Evolutionary conservation across 2,888 invertebrate genomes (phyloP).

Genomic region (Drosophila mettleri): DNA sequence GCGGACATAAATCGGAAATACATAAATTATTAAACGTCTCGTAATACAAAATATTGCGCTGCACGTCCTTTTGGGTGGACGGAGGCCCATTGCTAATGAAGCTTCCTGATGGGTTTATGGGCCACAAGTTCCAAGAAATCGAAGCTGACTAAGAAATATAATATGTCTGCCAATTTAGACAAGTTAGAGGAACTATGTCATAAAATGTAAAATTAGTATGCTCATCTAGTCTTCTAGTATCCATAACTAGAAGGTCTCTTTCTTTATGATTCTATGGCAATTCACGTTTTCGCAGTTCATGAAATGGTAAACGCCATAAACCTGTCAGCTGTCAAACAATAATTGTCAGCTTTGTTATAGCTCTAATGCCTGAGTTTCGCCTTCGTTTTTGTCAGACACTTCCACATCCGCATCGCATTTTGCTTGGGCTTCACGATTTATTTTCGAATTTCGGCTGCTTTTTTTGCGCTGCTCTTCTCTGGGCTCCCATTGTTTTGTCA

Average conservation of each 20-base stretch:
- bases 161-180: neutral
- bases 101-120: conserved; percentile 31
- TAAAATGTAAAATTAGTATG: neutral
- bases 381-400: conserved; percentile 36
- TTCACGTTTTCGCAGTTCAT: conserved; percentile 37
- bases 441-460: conserved; percentile 19
- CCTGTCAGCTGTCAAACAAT: conserved; percentile 70
- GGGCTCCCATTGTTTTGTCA: neutral
- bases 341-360: conserved; percentile 71
- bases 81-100: conserved; percentile 42
- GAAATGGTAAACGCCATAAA: conserved; percentile 46
- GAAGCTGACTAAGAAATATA: neutral
- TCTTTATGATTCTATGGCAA: neutral
- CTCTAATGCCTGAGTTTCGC: conserved; percentile 59
- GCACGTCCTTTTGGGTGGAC: conserved; percentile 25
- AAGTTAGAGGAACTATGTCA: neutral
- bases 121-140: conserved; percentile 7
- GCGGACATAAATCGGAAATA: conserved; percentile 75
- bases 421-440: conserved; percentile 39
- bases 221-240: too few relatives aligned
- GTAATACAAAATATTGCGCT: conserved; percentile 59
- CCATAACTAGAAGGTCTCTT: neutral
- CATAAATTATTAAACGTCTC: conserved; percentile 75
- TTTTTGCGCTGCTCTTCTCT: neutral
- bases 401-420: conserved; percentile 45